A percentile compares a stretch with the other conserved stretches of the same genome.
phyloP scores from a whole-genome alignment of 2,888 invertebrate genomes.

The Taphrorychus bicolor region DNA sequence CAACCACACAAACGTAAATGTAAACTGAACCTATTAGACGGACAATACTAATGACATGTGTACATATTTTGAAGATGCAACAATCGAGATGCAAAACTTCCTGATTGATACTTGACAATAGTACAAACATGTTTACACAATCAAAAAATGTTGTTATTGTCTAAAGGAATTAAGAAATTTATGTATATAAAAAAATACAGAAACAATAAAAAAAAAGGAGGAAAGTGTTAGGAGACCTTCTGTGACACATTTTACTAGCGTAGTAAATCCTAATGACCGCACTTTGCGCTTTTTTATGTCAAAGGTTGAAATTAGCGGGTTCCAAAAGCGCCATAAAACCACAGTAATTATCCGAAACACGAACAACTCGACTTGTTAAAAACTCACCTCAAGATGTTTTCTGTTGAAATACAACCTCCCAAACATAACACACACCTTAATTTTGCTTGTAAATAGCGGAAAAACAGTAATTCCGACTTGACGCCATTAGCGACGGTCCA shows the following conservation, averaged over 20 bases:
- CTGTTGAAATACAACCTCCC: constrained; percentile 18
- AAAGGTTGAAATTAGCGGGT: neutral
- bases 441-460: neutral
- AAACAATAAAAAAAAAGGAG: no score
- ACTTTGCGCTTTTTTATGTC: no score
- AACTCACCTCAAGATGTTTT: constrained; percentile 21
- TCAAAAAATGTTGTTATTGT: neutral
- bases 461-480: neutral
- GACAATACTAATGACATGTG: neutral
- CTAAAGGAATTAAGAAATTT: neutral
- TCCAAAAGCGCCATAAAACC: neutral
- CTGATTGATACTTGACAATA: neutral
- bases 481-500: neutral
- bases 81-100: neutral
- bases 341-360: neutral
- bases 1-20: no score
- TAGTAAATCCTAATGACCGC: no score
- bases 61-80: neutral
- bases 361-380: neutral
- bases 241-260: no score
- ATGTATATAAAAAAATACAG: no score
- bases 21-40: neutral
- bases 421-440: constrained; percentile 12
- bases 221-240: no score
- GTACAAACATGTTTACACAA: neutral